Conservation (phyloP, 1,140 invertebrate species). For the Druon quercuslanigerum region DNA sequence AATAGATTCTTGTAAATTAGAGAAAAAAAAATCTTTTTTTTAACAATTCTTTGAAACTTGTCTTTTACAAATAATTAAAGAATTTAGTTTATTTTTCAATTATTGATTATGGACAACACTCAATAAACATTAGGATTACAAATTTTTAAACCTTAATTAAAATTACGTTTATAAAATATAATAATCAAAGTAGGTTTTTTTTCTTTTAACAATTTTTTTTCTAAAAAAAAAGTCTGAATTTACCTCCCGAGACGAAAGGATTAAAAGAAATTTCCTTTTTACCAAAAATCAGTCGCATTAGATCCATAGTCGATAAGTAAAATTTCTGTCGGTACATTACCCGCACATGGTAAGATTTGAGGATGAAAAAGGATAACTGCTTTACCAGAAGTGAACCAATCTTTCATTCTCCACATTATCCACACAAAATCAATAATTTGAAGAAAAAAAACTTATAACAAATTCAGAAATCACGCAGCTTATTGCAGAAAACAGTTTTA, state of each 20-base stretch:
- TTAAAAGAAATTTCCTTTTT: background rate
- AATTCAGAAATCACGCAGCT: background rate
- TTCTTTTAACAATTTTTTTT: no score
- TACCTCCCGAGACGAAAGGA: no score
- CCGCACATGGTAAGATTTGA: background rate
- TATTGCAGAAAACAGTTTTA: no score
- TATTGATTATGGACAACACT: no score
- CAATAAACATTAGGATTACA: no score
- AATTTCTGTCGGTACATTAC: slow-evolving; percentile 1
- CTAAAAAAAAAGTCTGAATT: no score
- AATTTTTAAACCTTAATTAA: no score
- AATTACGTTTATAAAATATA: no score
- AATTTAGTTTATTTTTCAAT: no score
- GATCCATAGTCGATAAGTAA: background rate
- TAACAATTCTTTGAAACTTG: background rate
- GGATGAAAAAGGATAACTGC: background rate
- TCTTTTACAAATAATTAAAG: no score
- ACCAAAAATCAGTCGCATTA: background rate
- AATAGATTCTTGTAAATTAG: background rate
- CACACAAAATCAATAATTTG: background rate
- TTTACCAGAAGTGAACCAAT: slow-evolving; percentile 9
- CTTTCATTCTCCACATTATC: background rate
- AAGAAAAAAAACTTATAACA: background rate
- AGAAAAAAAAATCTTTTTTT: background rate
- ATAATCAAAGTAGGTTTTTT: no score